Percentiles rank a stretch among this genome's conserved stretches.
These are phyloP conservation scores for Rhopalosiphum maidis DNA, from an alignment of 1,140 invertebrate genomes.

Conservation along the genomic window DNA sequence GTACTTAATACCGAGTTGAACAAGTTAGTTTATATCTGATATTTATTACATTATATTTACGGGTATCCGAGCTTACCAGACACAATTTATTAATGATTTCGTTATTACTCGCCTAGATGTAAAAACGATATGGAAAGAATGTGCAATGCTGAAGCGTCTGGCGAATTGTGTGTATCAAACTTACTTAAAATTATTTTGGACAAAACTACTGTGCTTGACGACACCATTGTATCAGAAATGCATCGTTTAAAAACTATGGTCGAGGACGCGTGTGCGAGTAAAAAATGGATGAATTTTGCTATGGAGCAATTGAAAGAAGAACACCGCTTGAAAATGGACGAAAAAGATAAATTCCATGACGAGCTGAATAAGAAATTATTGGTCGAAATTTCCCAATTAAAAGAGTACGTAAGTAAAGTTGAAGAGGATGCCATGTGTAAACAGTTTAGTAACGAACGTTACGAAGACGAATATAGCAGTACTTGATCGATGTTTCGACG, in stretches of 20 bases:
- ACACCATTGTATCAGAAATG: not conserved
- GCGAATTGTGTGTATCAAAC: not conserved
- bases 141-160: not conserved
- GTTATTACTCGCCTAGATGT: not conserved
- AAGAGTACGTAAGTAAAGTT: not conserved
- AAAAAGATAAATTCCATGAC: not conserved
- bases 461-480: not conserved
- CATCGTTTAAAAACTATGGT: not conserved
- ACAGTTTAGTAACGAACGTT: not conserved
- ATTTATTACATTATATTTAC: not conserved
- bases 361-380: not conserved
- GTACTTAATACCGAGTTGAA: not conserved
- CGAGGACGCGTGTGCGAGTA: not conserved
- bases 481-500: not conserved
- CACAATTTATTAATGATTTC: not conserved
- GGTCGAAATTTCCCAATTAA: not conserved
- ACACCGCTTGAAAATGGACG: not conserved
- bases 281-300: not conserved
- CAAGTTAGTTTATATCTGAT: not conserved
- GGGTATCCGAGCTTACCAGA: not conserved
- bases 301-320: not conserved
- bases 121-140: not conserved
- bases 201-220: not conserved
- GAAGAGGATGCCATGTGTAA: not conserved
- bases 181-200: constrained; percentile 12